These are phyloP conservation scores for Brachypteracias leptosomus DNA, from an alignment of 2,113 vertebrate genomes.

Conservation along the genomic window DNA sequence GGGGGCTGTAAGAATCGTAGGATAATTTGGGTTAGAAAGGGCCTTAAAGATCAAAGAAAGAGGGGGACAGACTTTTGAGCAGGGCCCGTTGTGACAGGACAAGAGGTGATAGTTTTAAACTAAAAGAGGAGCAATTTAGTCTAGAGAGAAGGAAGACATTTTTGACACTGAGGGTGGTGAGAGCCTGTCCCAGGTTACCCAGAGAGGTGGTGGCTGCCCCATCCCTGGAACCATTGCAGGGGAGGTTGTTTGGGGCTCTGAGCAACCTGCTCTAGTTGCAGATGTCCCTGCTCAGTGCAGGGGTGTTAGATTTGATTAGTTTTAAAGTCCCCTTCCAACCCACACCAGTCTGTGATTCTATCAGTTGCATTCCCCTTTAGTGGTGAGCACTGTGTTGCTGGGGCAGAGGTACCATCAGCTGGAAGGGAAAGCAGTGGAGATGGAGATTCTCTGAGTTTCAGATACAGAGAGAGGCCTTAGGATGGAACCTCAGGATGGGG, in stretches of 20 bases:
- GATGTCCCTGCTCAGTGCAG: too few species aligned
- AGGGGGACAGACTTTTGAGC: not conserved
- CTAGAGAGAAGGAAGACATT: not conserved
- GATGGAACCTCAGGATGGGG: not conserved
- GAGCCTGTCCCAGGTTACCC: not conserved
- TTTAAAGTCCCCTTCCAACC: too few species aligned
- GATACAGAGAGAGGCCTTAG: not conserved
- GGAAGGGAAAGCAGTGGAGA: not conserved
- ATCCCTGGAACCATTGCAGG: not conserved
- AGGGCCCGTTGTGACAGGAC: not conserved
- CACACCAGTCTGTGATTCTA: not conserved
- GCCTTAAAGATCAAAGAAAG: too few species aligned
- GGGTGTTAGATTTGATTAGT: too few species aligned
- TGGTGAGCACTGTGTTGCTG: not conserved
- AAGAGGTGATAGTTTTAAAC: not conserved
- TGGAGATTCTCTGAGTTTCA: not conserved
- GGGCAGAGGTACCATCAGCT: not conserved
- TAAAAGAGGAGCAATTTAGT: not conserved
- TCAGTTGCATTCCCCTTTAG: not conserved
- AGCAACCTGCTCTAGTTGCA: too few species aligned
- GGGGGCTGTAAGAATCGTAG: not conserved
- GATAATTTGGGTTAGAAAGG: too few species aligned
- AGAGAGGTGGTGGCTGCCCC: not conserved
- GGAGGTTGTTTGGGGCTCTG: not conserved
- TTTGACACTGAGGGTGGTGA: not conserved